Evolutionary conservation across 2,113 vertebrate genomes (phyloP), one percentile per base, ranked within the genome.

Genomic region (Rynchops niger): DNA sequence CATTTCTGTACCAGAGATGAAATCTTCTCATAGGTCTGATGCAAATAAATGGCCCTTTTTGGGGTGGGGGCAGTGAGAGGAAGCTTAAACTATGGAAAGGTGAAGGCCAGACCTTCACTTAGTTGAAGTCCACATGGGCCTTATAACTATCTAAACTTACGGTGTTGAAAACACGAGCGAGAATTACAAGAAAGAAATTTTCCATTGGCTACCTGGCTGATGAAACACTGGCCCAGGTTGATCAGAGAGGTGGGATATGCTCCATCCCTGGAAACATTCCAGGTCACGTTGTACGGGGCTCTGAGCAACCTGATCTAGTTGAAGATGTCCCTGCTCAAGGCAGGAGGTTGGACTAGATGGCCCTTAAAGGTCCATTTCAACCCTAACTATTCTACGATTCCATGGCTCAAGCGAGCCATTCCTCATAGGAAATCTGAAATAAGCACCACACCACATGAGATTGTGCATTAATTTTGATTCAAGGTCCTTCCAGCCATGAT

Each of bases 391-490:
- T 66, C 40, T 15, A 22, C 2, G 9, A 30, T 30, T 30, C 40
- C 30, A 21, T 32, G 52, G 76, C 18, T 81, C 78, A 65, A 50
- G 36, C 2, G 5, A 96, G 30, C 8, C 11, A 25, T 26, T 85
- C 12, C 45, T 81, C 20, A 1, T 8, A 36, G 15, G 19, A 58
- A 53, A 85, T 15, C 21, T 18, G 29, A 85, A 77, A 29, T 32
- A 40, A 88, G 6, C 32, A 70, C 17, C 15, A 16, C 11, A 50
- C 10, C 45, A 18, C 5, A 25, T 5, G 26, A 56, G 22, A 50
- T 0, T 9, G 2, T 1, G 4, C 1, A 17, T 11, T 29, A 17
- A 55, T n/a, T 70, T 19, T 19, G 42, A 73, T 16, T 19, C 38
- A 52, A 49, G 36, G 18, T 47, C 63, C n/a, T 73, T 78, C 40